phyloP scores from a whole-genome alignment of 2,888 invertebrate species.

The Cheilosia variabilis region DNA sequence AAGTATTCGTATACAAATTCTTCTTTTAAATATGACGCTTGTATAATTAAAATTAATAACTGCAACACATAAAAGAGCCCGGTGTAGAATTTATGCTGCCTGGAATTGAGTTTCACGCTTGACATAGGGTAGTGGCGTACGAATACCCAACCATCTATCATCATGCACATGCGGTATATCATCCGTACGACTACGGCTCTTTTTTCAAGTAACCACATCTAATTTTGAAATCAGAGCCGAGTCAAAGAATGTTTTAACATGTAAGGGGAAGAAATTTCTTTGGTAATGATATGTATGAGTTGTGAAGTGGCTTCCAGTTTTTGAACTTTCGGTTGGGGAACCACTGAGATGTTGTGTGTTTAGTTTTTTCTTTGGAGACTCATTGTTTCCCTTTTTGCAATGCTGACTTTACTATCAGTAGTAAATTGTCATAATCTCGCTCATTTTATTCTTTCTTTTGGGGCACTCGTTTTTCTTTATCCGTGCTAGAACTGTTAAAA shows the following conservation, averaged over 20 bases:
- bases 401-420: no score
- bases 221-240: slow-evolving; percentile 72
- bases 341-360: not conserved
- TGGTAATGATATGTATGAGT: not conserved
- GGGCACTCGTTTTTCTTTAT: no score
- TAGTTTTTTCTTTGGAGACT: not conserved
- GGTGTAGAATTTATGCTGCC: slow-evolving; percentile 65
- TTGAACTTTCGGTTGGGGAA: not conserved
- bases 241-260: slow-evolving; percentile 55
- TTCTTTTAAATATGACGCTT: slow-evolving; percentile 46
- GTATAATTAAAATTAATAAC: slow-evolving; percentile 73
- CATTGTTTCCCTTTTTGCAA: no score
- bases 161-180: slow-evolving; percentile 71
- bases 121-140: slow-evolving; percentile 60
- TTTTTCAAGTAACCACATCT: slow-evolving; percentile 74
- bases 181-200: slow-evolving; percentile 64
- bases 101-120: slow-evolving; percentile 72
- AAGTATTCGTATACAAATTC: slow-evolving; percentile 31
- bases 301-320: slow-evolving; percentile 12
- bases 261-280: slow-evolving; percentile 38
- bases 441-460: no score
- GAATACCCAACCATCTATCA: slow-evolving; percentile 70
- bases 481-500: no score
- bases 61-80: slow-evolving; percentile 68
- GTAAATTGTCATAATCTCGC: no score